A percentile compares a stretch with the other conserved stretches of the same genome.
phyloP scores from a whole-genome alignment of 2,888 invertebrate species.

The Rhagonycha fulva region DNA sequence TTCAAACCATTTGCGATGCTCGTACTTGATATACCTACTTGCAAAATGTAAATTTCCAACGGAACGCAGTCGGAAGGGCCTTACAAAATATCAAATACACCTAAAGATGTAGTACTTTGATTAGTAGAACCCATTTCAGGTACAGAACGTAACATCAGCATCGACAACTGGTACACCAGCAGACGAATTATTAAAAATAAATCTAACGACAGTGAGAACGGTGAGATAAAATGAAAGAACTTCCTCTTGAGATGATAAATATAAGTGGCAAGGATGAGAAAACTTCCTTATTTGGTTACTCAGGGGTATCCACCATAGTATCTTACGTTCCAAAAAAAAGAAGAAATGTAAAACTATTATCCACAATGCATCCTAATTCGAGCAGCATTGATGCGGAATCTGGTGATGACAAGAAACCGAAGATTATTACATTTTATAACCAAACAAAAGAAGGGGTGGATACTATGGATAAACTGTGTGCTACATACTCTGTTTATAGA shows the following conservation, averaged over 20 bases:
- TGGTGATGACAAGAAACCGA: slow-evolving; percentile 27
- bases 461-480: slow-evolving; percentile 19
- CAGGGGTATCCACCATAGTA: slow-evolving; percentile 4
- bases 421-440: slow-evolving; percentile 6
- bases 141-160: slow-evolving; percentile 13
- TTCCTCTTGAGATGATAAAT: slow-evolving; percentile 4
- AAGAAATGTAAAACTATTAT: slow-evolving; percentile 9
- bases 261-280: slow-evolving; percentile 22
- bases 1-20: slow-evolving; percentile 9
- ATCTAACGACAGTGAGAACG: slow-evolving; percentile 37
- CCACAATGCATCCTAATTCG: slow-evolving; percentile 10
- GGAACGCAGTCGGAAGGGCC: slow-evolving; percentile 9
- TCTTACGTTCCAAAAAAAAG: slow-evolving; percentile 17
- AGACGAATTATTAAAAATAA: slow-evolving; percentile 30
- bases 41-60: slow-evolving; percentile 1
- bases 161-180: slow-evolving; percentile 30
- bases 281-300: slow-evolving; percentile 18
- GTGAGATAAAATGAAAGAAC: slow-evolving; percentile 38
- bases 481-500: no score
- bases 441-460: slow-evolving; percentile 1
- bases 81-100: slow-evolving; percentile 19
- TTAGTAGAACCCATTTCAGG: no score
- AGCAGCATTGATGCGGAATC: background rate
- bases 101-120: slow-evolving; percentile 13
- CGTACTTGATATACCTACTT: background rate